A percentile compares a stretch with the other conserved stretches of the same genome.
Conservation (phyloP, 2,888 invertebrate genomes). For the Oxystoma pomonae region DNA sequence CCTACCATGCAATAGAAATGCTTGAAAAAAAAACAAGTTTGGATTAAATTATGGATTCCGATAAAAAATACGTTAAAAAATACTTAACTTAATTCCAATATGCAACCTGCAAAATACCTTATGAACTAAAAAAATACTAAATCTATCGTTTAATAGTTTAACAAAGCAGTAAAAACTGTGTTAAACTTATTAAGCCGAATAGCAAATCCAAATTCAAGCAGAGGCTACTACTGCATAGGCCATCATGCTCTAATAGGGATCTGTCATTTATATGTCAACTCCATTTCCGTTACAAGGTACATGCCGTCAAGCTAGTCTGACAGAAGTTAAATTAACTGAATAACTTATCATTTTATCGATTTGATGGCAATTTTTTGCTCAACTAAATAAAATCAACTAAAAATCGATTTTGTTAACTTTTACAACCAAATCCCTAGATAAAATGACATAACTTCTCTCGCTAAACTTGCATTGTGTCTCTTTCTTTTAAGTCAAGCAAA, state of each 20-base stretch:
- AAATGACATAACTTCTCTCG: too few relatives aligned
- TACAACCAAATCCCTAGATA: too few relatives aligned
- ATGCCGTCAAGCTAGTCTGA: neutral
- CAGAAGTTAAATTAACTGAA: too few relatives aligned
- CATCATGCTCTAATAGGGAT: neutral
- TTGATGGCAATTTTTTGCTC: too few relatives aligned
- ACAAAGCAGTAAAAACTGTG: constrained; percentile 16
- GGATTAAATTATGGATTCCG: constrained; percentile 13
- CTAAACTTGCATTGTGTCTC: too few relatives aligned
- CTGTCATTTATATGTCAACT: neutral
- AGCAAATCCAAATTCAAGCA: too few relatives aligned
- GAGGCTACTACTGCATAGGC: too few relatives aligned
- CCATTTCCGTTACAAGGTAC: neutral
- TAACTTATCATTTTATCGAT: too few relatives aligned
- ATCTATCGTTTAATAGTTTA: constrained; percentile 17
- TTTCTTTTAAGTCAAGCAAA: too few relatives aligned
- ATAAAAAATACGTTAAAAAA: constrained; percentile 10
- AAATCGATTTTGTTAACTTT: too few relatives aligned
- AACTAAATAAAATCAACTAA: too few relatives aligned
- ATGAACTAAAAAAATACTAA: constrained; percentile 17
- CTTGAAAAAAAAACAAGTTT: constrained; percentile 14
- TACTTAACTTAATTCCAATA: constrained; percentile 22
- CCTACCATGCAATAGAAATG: constrained; percentile 17
- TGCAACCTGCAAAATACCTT: constrained; percentile 23
- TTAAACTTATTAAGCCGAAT: constrained; percentile 19